Evolutionary conservation across 2,797 vertebrate species (phyloP).

Genomic region (Oreochromis mossambicus): DNA sequence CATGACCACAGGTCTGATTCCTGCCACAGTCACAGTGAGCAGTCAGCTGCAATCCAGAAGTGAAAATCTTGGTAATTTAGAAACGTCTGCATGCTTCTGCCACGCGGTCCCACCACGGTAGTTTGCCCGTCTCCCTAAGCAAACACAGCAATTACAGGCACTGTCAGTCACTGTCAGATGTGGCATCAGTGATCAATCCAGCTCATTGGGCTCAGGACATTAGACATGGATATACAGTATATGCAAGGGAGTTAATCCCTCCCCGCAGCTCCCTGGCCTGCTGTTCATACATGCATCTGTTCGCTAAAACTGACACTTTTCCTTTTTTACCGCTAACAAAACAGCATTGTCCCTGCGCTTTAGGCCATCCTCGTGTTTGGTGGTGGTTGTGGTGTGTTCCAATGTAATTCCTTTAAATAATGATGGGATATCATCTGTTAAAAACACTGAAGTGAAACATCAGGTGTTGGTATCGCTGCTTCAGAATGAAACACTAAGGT

Average conservation of each 20-base stretch:
- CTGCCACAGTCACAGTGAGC: constrained; percentile 7
- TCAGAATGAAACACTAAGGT: not conserved
- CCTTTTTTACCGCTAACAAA: not conserved
- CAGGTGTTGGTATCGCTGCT: not conserved
- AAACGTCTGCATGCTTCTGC: constrained; percentile 15
- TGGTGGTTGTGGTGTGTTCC: not conserved
- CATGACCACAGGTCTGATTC: constrained; percentile 11
- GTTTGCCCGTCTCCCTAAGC: constrained; percentile 50
- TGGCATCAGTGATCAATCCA: constrained; percentile 60
- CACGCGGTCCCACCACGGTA: constrained; percentile 2
- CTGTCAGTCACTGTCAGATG: constrained; percentile 65
- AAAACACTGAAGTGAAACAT: not conserved
- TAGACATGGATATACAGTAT: constrained; percentile 43
- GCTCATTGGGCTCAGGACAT: constrained; percentile 55
- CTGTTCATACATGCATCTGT: constrained; percentile 37
- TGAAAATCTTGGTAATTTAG: constrained; percentile 25
- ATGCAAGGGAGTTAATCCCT: constrained; percentile 49
- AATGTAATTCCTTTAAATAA: not conserved
- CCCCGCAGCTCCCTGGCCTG: constrained; percentile 30
- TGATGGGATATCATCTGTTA: not conserved
- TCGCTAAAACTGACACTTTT: constrained; percentile 2
- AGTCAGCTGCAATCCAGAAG: not conserved
- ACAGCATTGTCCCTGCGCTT: not conserved
- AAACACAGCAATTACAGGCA: constrained; percentile 62
- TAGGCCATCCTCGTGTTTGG: not conserved